Conservation (phyloP, 1,140 invertebrate genomes). For the Arion vulgaris region DNA sequence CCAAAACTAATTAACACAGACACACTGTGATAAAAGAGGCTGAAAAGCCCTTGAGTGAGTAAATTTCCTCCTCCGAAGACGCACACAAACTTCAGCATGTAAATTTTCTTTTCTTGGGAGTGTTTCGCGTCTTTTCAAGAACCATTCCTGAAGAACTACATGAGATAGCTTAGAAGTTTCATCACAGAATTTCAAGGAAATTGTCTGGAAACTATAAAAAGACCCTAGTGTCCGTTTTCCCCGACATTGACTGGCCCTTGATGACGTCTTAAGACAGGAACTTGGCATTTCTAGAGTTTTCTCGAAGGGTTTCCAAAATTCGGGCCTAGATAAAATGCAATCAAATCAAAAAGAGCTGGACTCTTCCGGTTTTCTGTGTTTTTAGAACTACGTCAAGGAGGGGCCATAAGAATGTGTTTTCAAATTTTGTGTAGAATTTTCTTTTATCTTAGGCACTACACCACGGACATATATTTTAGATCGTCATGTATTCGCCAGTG, state of each 20-base stretch:
- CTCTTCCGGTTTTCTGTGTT: not conserved
- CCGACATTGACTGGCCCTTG: slow-evolving; percentile 21
- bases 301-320: not conserved
- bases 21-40: slow-evolving; percentile 19
- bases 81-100: slow-evolving; percentile 23
- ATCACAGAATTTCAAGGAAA: slow-evolving; percentile 22
- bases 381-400: not conserved
- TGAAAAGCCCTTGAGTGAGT: slow-evolving; percentile 13
- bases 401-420: not conserved
- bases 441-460: not conserved
- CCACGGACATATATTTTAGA: no score
- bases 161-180: slow-evolving; percentile 37
- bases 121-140: slow-evolving; percentile 13
- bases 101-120: slow-evolving; percentile 14
- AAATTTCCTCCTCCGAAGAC: slow-evolving; percentile 30
- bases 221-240: slow-evolving; percentile 1
- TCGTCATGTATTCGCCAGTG: no score
- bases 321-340: slow-evolving; percentile 3
- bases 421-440: not conserved
- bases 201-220: slow-evolving; percentile 28
- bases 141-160: not conserved
- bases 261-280: slow-evolving; percentile 22
- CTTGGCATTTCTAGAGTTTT: slow-evolving; percentile 16
- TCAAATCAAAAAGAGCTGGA: slow-evolving; percentile 1
- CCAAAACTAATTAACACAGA: slow-evolving; percentile 29